Conservation (phyloP, 1,140 invertebrate genomes). For the Zaprionus davidi region DNA sequence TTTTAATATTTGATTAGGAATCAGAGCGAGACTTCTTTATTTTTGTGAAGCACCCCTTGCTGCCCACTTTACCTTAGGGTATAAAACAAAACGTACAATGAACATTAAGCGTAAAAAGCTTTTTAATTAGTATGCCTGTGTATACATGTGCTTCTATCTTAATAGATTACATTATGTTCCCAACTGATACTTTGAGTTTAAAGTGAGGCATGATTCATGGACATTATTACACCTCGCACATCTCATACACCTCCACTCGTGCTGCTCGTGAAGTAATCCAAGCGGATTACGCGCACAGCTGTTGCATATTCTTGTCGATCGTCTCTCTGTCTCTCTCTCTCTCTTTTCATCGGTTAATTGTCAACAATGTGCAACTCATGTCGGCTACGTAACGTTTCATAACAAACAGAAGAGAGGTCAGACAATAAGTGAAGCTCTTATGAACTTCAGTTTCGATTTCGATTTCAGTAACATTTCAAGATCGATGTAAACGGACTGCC, state of each 20-base stretch:
- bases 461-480: conserved; percentile 45
- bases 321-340: too few species aligned
- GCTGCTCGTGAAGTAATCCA: conserved; percentile 14
- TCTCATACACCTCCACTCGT: not conserved
- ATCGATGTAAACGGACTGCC: conserved; percentile 68
- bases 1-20: too few species aligned
- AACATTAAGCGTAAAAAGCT: conserved; percentile 5
- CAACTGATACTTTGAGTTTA: not conserved
- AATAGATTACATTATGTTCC: conserved; percentile 11
- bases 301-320: conserved; percentile 9
- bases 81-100: not conserved
- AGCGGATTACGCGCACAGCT: conserved; percentile 12
- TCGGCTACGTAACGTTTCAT: conserved; percentile 58
- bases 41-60: not conserved
- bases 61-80: not conserved
- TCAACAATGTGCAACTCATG: conserved; percentile 37
- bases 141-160: not conserved
- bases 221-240: not conserved
- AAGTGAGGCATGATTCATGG: conserved; percentile 13
- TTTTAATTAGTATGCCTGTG: conserved; percentile 8
- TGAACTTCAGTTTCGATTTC: conserved; percentile 1
- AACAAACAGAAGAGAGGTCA: conserved; percentile 52
- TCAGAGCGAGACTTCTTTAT: too few species aligned
- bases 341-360: conserved; percentile 4
- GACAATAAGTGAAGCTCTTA: conserved; percentile 50